Percentiles rank a stretch among this genome's conserved stretches.
Conservation (phyloP, 2,888 invertebrate genomes). For the Cheilosia soror region DNA sequence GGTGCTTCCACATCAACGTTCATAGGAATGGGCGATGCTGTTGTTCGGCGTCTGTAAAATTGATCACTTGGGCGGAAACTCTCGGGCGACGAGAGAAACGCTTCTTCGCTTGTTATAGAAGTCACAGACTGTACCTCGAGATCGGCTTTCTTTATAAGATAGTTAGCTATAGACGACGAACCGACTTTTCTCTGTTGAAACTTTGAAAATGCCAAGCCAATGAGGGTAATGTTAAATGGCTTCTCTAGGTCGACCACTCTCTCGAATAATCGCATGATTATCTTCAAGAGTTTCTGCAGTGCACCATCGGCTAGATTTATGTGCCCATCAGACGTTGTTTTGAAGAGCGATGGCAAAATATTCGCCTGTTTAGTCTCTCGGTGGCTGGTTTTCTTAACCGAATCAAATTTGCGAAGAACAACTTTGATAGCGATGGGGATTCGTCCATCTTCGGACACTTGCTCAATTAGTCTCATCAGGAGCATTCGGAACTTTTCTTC, state of each 20-base stretch:
- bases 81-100: slow-evolving; percentile 81
- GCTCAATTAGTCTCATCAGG: slow-evolving; percentile 88
- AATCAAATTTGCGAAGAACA: slow-evolving; percentile 89
- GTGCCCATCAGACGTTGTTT: slow-evolving; percentile 81
- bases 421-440: slow-evolving; percentile 90
- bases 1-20: slow-evolving; percentile 81
- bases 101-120: slow-evolving; percentile 84
- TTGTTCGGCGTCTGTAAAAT: slow-evolving; percentile 81
- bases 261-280: slow-evolving; percentile 90
- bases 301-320: slow-evolving; percentile 84
- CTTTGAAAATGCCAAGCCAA: slow-evolving; percentile 93
- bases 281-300: slow-evolving; percentile 87
- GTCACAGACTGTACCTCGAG: slow-evolving; percentile 91
- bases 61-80: slow-evolving; percentile 82
- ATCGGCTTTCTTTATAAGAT: slow-evolving; percentile 88
- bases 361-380: slow-evolving; percentile 91
- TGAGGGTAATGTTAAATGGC: slow-evolving; percentile 91
- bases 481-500: slow-evolving; percentile 89
- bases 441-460: slow-evolving; percentile 91
- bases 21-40: slow-evolving; percentile 82
- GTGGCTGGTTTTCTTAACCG: slow-evolving; percentile 87
- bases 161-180: slow-evolving; percentile 89
- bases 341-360: slow-evolving; percentile 88
- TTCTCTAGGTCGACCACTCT: slow-evolving; percentile 89
- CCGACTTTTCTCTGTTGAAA: slow-evolving; percentile 89